Evolutionary conservation across 1,140 invertebrate species (phyloP), one percentile per base, ranked within the genome.

Genomic region (Ceratina australensis): DNA sequence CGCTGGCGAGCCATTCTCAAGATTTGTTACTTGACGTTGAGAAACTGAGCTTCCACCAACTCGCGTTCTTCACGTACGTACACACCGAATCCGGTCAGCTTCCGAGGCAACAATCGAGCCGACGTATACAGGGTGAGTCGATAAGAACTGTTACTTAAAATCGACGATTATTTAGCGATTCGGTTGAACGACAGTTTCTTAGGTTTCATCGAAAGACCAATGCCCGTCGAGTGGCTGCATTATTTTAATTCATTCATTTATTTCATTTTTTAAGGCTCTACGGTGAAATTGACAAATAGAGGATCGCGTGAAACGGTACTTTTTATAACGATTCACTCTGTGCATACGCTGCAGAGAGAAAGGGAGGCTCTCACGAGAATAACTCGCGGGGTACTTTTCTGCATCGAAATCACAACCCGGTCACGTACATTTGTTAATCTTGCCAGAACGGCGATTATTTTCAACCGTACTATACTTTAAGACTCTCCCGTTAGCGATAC

Each of bases 11-110:
- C 67, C 47, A 64, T 83, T 78, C 72, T 83, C 73, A 54, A 83
- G 85, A 86, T 87, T 86, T 86, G 81, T 85, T 86, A 72, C 72
- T 72, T 59, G 85, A 85, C 85, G 74, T 86, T 87, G 81, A 86
- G 80, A 86, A 85, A 87, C 77, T 80, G 77, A 60, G 66, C 56
- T 84, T 78, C 74, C 42, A 54, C 12, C 57, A 42, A 10, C 50
- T 57, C 57, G 47, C 49, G 15, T 71, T 22, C 26, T 12, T 42
- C 10, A 42, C 49, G 42, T 68, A 42, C 78, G 24, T 22, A 60
- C 26, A n/a, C n/a, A 54, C 22, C 42, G 57, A 54, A n/a, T 42
- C 33, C 59, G 52, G 78, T 56, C 72, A 72, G 69, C 67, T 67
- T 63, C 72, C 68, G 56, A 52, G n/a, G 47, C 73, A 77, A 78